Conservation (phyloP, 2,888 invertebrate genomes). For the Plemyria rubiginata region DNA sequence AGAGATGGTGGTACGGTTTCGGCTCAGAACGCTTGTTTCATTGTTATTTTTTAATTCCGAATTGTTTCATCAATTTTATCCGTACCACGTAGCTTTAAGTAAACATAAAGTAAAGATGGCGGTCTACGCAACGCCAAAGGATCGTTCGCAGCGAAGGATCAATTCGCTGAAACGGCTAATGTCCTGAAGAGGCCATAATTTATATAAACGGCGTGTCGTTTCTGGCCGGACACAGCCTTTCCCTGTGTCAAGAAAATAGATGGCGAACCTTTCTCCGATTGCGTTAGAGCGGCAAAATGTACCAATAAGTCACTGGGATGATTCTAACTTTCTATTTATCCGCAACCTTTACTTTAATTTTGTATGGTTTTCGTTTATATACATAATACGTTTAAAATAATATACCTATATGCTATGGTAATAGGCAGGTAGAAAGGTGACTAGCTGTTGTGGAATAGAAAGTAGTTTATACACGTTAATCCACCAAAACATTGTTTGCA, state of each 20-base stretch:
- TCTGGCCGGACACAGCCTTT: constrained; percentile 36
- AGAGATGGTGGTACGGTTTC: no score
- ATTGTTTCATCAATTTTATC: constrained; percentile 4
- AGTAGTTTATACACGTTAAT: no score
- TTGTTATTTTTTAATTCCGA: constrained; percentile 11
- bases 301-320: constrained; percentile 38
- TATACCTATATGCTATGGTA: no score
- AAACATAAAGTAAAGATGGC: constrained; percentile 13
- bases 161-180: constrained; percentile 45
- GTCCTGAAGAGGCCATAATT: constrained; percentile 46
- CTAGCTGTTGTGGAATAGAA: no score
- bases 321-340: constrained; percentile 18
- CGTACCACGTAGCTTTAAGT: constrained; percentile 1
- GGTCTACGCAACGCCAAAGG: constrained; percentile 27
- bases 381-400: no score
- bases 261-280: constrained; percentile 40
- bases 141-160: constrained; percentile 36
- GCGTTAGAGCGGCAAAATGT: constrained; percentile 37
- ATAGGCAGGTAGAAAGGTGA: no score
- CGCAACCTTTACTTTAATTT: constrained; percentile 16
- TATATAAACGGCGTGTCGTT: constrained; percentile 43
- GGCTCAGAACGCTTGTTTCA: constrained; percentile 1
- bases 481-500: no score
- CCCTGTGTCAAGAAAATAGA: constrained; percentile 39
- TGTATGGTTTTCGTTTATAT: constrained; percentile 7